Evolutionary conservation across 2,888 invertebrate genomes (phyloP).

Genomic region (Tineola bisselliella): DNA sequence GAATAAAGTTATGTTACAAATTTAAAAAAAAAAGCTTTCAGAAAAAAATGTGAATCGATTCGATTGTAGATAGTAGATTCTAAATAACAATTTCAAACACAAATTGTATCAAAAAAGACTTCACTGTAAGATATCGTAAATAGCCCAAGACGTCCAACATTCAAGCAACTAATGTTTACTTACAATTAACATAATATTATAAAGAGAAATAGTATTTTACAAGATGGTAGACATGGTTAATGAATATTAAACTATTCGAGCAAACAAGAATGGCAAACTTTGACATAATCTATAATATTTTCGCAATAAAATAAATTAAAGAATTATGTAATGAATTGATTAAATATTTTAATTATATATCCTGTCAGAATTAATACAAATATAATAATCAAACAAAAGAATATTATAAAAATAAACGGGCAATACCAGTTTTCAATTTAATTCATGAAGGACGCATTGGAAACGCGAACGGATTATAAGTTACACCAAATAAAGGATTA

Average conservation of each 20-base stretch:
- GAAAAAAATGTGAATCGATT: too few relatives aligned
- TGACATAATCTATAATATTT: neutral
- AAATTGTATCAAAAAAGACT: too few relatives aligned
- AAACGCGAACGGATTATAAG: conserved; percentile 50
- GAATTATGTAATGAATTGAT: neutral
- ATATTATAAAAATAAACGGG: neutral
- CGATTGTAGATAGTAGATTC: too few relatives aligned
- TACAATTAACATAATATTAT: neutral
- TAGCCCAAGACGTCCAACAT: too few relatives aligned
- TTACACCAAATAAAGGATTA: conserved; percentile 16
- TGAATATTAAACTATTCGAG: too few relatives aligned
- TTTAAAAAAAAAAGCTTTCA: too few relatives aligned
- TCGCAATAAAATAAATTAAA: neutral
- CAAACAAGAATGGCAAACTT: conserved; percentile 1
- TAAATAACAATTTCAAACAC: too few relatives aligned
- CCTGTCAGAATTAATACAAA: neutral
- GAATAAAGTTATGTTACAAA: too few relatives aligned
- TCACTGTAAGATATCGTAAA: too few relatives aligned
- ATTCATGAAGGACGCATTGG: conserved; percentile 37
- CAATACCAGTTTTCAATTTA: neutral
- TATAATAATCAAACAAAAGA: conserved; percentile 8
- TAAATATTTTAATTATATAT: neutral
- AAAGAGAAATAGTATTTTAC: neutral
- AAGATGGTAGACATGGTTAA: neutral
- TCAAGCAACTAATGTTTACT: too few relatives aligned